Evolutionary conservation across 2,888 invertebrate genomes (phyloP).

Genomic region (Nebria salina): DNA sequence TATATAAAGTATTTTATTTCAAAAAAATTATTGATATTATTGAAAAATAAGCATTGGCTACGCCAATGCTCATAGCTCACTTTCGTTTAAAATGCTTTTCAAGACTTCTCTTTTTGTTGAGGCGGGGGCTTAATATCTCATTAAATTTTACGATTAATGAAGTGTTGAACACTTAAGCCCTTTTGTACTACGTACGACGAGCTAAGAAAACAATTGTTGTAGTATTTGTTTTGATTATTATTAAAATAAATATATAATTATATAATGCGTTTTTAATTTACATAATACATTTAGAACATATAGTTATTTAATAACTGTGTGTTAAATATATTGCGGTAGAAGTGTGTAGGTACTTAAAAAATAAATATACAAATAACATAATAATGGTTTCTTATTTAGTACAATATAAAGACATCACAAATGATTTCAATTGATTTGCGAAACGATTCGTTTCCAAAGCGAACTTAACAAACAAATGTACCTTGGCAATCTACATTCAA

Average conservation of each 20-base stretch:
- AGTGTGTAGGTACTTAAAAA: constrained; percentile 44
- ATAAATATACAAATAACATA: constrained; percentile 49
- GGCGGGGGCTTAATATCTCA: no score
- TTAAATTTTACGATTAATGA: no score
- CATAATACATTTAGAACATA: constrained; percentile 57
- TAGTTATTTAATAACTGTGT: constrained; percentile 56
- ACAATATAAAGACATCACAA: constrained; percentile 42
- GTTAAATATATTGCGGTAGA: constrained; percentile 56
- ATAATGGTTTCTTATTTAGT: constrained; percentile 43
- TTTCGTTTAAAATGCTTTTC: no score
- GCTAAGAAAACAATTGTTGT: no score
- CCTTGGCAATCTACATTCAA: constrained; percentile 6
- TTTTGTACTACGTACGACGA: no score
- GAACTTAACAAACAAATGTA: background rate
- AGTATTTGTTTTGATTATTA: no score
- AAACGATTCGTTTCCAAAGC: constrained; percentile 31
- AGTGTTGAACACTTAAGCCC: no score
- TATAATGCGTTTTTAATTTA: background rate
- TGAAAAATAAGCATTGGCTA: no score
- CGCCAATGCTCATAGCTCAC: no score
- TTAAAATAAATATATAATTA: background rate
- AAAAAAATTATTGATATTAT: no score
- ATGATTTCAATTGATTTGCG: constrained; percentile 21
- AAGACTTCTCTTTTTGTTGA: no score
- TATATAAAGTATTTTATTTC: no score